Conservation (phyloP, 2,113 vertebrate genomes). For the Cyphotilapia sp. region DNA sequence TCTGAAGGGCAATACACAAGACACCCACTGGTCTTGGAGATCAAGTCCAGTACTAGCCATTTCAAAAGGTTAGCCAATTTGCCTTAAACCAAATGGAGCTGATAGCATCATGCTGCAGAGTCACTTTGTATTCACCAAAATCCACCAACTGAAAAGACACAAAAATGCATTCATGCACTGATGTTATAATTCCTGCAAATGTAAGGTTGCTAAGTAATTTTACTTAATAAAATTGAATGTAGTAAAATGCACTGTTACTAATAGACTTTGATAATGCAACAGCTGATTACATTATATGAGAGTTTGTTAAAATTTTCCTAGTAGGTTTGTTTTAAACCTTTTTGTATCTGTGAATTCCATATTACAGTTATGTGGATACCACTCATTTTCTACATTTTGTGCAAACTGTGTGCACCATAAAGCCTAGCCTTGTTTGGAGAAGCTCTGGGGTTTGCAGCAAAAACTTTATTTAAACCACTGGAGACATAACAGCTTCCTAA, state of each 20-base stretch:
- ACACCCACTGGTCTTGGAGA: constrained; percentile 19
- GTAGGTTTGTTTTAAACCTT: background rate
- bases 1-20: constrained; percentile 42
- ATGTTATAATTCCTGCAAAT: background rate
- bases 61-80: constrained; percentile 67
- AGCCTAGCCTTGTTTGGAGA: background rate
- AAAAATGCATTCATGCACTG: background rate
- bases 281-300: background rate
- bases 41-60: constrained; percentile 19
- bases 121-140: constrained; percentile 38
- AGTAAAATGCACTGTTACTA: background rate
- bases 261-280: background rate
- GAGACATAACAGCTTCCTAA: background rate
- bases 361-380: background rate
- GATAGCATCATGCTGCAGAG: background rate
- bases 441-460: background rate
- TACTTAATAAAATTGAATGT: background rate
- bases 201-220: background rate
- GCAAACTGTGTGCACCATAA: background rate
- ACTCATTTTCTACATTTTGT: background rate
- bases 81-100: constrained; percentile 58
- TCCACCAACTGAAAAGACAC: background rate
- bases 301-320: background rate
- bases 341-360: background rate
- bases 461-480: background rate